Evolutionary conservation across 1,140 invertebrate genomes (phyloP).

Genomic region (Dinoponera quadriceps): DNA sequence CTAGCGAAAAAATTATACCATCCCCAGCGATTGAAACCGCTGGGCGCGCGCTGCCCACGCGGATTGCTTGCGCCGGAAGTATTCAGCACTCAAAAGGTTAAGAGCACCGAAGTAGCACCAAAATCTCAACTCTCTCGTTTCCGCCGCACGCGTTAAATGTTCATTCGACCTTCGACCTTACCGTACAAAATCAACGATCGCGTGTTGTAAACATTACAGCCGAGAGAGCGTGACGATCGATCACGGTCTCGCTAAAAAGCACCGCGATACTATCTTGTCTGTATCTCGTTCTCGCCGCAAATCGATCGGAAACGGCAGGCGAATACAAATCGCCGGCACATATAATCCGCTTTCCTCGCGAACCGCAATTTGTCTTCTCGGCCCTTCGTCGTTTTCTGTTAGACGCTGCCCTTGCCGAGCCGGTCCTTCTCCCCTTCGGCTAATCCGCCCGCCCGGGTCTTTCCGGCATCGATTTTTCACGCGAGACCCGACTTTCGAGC

Average conservation of each 20-base stretch:
- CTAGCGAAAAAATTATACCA: too few species aligned
- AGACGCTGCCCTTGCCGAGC: slow-evolving; percentile 45
- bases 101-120: too few species aligned
- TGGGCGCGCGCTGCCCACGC: too few species aligned
- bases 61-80: too few species aligned
- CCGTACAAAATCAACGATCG: slow-evolving; percentile 1
- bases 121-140: too few species aligned
- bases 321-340: slow-evolving; percentile 59
- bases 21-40: too few species aligned
- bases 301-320: slow-evolving; percentile 57
- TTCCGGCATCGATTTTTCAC: slow-evolving; percentile 73
- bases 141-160: too few species aligned
- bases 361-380: slow-evolving; percentile 61
- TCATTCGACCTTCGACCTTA: too few species aligned
- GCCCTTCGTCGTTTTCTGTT: slow-evolving; percentile 51
- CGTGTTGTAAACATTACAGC: neutral
- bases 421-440: slow-evolving; percentile 52
- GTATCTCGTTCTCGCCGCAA: slow-evolving; percentile 50
- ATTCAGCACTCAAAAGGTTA: too few species aligned
- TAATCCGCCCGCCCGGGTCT: slow-evolving; percentile 57
- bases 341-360: slow-evolving; percentile 59
- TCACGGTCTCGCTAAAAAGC: slow-evolving; percentile 17
- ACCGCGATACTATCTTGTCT: neutral
- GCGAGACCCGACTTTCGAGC: slow-evolving; percentile 63
- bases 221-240: neutral